These are phyloP conservation scores for Sphaerophoria rueppellii DNA, from an alignment of 2,888 invertebrate genomes.

Conservation along the genomic window DNA sequence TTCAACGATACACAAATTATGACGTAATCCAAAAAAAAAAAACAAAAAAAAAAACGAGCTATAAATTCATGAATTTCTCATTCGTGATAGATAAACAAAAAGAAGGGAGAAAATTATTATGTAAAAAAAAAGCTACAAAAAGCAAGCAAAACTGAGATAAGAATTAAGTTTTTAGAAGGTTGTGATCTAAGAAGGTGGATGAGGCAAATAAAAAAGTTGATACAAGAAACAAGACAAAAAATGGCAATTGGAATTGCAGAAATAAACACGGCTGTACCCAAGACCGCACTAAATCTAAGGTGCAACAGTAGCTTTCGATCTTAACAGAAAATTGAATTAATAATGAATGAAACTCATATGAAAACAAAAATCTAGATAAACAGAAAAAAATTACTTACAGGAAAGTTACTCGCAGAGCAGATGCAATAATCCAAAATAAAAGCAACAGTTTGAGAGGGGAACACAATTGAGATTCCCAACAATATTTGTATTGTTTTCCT, in stretches of 20 bases:
- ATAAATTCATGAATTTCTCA: constrained; percentile 26
- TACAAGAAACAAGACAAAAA: no score
- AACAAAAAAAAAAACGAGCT: background rate
- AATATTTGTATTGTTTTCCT: background rate
- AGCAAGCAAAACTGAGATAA: constrained; percentile 40
- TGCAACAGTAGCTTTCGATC: constrained; percentile 10
- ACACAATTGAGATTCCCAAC: constrained; percentile 35
- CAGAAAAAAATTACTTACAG: constrained; percentile 54
- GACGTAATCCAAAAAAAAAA: constrained; percentile 41
- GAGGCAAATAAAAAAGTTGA: background rate
- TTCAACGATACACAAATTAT: constrained; percentile 29
- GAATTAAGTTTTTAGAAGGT: background rate
- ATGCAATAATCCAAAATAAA: constrained; percentile 59
- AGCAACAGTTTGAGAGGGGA: background rate
- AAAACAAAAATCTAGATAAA: background rate
- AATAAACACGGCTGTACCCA: background rate
- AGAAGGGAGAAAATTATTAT: background rate
- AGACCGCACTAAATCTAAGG: constrained; percentile 6
- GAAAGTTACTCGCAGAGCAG: constrained; percentile 47
- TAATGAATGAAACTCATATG: background rate
- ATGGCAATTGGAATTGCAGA: constrained; percentile 34
- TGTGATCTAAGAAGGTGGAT: background rate
- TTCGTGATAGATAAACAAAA: constrained; percentile 14
- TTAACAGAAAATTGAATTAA: constrained; percentile 30
- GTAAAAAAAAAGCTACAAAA: constrained; percentile 10